These are phyloP conservation scores for Meiosimyza decipiens DNA, from an alignment of 2,888 invertebrate genomes.

Conservation along the genomic window DNA sequence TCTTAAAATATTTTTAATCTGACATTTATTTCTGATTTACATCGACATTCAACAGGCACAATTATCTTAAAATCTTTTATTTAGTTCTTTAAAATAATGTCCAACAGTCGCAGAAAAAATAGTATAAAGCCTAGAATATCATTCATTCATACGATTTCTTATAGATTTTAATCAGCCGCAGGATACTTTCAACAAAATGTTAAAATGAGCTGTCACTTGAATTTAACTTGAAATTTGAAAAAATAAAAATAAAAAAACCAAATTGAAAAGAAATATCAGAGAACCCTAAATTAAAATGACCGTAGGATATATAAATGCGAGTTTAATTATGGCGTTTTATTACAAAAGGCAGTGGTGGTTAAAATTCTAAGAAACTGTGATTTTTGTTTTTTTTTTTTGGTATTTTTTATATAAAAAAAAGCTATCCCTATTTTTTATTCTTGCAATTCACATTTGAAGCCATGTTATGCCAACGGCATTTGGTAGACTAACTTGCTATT, in stretches of 20 bases:
- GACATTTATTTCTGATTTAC: no score
- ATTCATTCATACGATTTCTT: slow-evolving; percentile 34
- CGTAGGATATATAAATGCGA: slow-evolving; percentile 46
- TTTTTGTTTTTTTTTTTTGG: slow-evolving; percentile 16
- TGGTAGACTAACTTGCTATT: not conserved
- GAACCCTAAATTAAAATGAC: slow-evolving; percentile 50
- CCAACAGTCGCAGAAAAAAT: no score
- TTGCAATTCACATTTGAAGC: slow-evolving; percentile 24
- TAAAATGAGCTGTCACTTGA: slow-evolving; percentile 15
- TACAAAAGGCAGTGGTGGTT: slow-evolving; percentile 24
- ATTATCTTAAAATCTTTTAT: no score
- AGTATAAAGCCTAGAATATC: not conserved
- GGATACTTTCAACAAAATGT: slow-evolving; percentile 46
- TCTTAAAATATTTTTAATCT: slow-evolving; percentile 12
- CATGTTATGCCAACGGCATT: slow-evolving; percentile 43
- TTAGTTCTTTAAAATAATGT: no score
- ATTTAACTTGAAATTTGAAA: slow-evolving; percentile 13
- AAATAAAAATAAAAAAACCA: slow-evolving; percentile 17
- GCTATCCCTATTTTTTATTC: not conserved
- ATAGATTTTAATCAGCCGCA: slow-evolving; percentile 62
- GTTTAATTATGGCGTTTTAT: slow-evolving; percentile 55
- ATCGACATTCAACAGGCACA: no score
- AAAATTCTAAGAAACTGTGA: slow-evolving; percentile 30
- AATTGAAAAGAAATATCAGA: not conserved
- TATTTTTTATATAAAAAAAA: not conserved